Evolutionary conservation across 30 jellyfish, hydroid and myxozoan genomes (phyloP), one percentile per base, ranked within the genome.

Genomic region (Nemopilema nomurai): DNA sequence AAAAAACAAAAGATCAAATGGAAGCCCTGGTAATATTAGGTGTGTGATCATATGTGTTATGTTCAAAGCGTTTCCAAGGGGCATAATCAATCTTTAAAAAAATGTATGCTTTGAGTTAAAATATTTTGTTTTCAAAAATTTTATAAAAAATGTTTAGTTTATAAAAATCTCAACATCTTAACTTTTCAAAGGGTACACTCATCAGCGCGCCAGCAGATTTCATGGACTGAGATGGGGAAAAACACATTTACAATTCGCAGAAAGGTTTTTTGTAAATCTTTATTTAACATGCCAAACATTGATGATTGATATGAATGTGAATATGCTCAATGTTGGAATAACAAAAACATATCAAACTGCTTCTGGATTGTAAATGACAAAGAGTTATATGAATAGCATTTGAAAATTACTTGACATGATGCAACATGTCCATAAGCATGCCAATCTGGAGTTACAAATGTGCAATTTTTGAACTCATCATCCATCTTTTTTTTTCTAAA

Each of bases 381-480:
- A 6, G 31, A 28, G 74, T 21, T 65, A 8, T 6, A 25, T 1
- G 21, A 65, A 51, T 41, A 31, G 68, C 30, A 17, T 50, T 6
- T 32, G 28, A 20, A 9, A 13, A 50, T 50, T 41, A 80, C 92
- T 76, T 83, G 92, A 62, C 92, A 83, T 1, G 69, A 51, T 70
- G 86, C 69, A 31, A 66, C 67, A 72, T 83, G 87, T 21, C 87
- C 92, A 83, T 83, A 69, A 20, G 78, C 77, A 52, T 83, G 92
- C 73, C 75, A 81, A 25, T 25, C 80, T 24, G 90, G 90, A 31
- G 77, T 81, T 26, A 62, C 73, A 63, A 81, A 81, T 41, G 77
- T 67, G 70, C 81, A 73, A 18, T 41, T 66, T 23, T 68, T 67
- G 72, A 67, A 67, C 19, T 32, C 33, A 66, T 67, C 82, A 21